Conservation (phyloP, 2,113 vertebrate species). For the Ardeotis arabs region DNA sequence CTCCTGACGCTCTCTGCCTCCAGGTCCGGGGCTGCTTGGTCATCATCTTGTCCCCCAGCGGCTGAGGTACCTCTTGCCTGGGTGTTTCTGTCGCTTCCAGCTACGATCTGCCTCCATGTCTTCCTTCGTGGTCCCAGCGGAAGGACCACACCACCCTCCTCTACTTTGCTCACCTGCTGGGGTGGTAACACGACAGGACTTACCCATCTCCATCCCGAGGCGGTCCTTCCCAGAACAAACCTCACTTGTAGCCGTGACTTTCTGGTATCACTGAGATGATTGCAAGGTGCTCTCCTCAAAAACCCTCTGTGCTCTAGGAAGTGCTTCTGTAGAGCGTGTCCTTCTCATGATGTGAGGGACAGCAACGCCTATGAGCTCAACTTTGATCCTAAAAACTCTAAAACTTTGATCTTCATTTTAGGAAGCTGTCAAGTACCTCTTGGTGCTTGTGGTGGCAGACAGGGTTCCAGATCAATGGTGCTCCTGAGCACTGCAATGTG, state of each 20-base stretch:
- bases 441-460: background rate
- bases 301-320: background rate
- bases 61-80: background rate
- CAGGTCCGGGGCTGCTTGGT: background rate
- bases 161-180: background rate
- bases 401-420: background rate
- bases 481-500: background rate
- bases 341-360: background rate
- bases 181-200: background rate
- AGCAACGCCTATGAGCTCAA: background rate
- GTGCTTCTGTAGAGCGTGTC: background rate
- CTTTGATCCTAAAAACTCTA: background rate
- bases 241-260: background rate
- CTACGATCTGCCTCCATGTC: fast-evolving
- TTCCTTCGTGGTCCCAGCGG: background rate
- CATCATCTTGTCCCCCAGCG: background rate
- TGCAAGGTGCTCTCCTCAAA: background rate
- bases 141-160: background rate
- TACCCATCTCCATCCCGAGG: background rate
- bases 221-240: background rate
- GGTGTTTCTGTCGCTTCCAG: background rate
- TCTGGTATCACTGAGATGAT: background rate
- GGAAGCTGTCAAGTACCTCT: background rate
- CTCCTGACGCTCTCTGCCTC: background rate
- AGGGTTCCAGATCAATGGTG: background rate